These are phyloP conservation scores for Stenodera caucasica DNA, from an alignment of 2,888 invertebrate species.

Conservation along the genomic window DNA sequence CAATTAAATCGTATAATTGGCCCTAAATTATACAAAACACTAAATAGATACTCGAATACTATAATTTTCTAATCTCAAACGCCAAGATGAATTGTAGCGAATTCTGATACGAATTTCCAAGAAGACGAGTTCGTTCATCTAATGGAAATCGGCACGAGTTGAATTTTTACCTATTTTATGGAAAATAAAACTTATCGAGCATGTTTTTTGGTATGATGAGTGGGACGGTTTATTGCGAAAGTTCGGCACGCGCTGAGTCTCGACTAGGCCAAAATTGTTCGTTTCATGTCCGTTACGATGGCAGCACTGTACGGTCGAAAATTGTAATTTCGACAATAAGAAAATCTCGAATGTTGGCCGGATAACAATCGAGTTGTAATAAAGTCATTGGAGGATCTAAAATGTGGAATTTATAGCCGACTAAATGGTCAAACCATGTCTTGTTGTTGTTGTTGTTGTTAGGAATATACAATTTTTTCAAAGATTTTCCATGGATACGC, in stretches of 20 bases:
- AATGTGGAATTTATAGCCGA: slow-evolving; percentile 38
- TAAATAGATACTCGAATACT: background rate
- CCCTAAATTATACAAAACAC: background rate
- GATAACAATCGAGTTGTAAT: slow-evolving; percentile 26
- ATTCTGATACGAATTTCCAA: too few relatives aligned
- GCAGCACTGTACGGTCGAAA: slow-evolving; percentile 21
- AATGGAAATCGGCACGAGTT: too few relatives aligned
- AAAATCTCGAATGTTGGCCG: too few relatives aligned
- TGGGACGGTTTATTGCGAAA: too few relatives aligned
- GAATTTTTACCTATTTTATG: too few relatives aligned
- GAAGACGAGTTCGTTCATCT: too few relatives aligned
- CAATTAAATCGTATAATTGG: slow-evolving; percentile 18
- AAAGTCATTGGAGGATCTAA: slow-evolving; percentile 38
- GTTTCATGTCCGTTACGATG: slow-evolving; percentile 7
- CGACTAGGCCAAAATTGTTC: slow-evolving; percentile 8
- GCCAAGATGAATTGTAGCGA: too few relatives aligned
- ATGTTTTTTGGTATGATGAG: too few relatives aligned
- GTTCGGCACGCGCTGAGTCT: slow-evolving; percentile 18
- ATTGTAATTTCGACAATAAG: too few relatives aligned
- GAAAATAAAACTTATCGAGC: too few relatives aligned
- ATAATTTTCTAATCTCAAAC: too few relatives aligned
- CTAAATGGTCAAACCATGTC: slow-evolving; percentile 41
- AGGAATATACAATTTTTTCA: slow-evolving; percentile 21
- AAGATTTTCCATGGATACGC: slow-evolving; percentile 31
- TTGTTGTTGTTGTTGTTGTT: slow-evolving; percentile 29